Percentiles rank a stretch among this genome's conserved stretches.
Conservation (phyloP, 2,888 invertebrate genomes). For the Tenthredo notha region DNA sequence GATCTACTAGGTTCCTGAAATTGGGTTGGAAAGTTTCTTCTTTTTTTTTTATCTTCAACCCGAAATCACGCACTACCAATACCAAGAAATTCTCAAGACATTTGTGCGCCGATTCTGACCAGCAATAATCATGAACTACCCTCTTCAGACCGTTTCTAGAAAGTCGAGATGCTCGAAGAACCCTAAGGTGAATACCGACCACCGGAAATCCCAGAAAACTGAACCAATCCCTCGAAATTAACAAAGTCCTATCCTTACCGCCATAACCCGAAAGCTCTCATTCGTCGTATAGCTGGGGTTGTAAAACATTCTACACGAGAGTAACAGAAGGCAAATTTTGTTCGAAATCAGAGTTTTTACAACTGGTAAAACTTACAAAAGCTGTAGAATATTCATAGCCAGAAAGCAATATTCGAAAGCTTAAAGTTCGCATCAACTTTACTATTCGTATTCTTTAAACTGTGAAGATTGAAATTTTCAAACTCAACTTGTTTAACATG, state of each 20-base stretch:
- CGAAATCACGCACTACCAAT: not conserved
- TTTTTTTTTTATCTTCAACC: not conserved
- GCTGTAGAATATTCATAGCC: not conserved
- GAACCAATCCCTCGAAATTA: not conserved
- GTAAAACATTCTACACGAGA: not conserved
- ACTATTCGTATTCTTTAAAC: not conserved
- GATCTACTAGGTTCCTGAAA: not conserved
- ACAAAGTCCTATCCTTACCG: constrained; percentile 9
- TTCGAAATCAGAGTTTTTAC: not conserved
- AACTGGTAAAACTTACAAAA: not conserved
- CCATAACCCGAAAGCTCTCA: not conserved
- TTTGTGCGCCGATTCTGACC: not conserved
- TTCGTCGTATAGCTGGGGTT: constrained; percentile 2
- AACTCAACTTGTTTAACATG: not conserved
- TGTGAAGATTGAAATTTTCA: not conserved
- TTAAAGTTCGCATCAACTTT: not conserved
- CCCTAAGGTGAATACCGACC: not conserved
- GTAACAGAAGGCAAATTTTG: not conserved
- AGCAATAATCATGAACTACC: constrained; percentile 26
- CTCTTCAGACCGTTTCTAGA: constrained; percentile 8
- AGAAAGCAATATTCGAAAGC: not conserved
- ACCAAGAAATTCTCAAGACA: not conserved
- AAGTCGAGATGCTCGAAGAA: constrained; percentile 3
- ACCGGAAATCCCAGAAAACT: not conserved
- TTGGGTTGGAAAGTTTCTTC: not conserved